Percentiles rank a stretch among this genome's conserved stretches.
phyloP scores from a whole-genome alignment of 2,113 vertebrate genomes.

The Dipodomys stephensi region DNA sequence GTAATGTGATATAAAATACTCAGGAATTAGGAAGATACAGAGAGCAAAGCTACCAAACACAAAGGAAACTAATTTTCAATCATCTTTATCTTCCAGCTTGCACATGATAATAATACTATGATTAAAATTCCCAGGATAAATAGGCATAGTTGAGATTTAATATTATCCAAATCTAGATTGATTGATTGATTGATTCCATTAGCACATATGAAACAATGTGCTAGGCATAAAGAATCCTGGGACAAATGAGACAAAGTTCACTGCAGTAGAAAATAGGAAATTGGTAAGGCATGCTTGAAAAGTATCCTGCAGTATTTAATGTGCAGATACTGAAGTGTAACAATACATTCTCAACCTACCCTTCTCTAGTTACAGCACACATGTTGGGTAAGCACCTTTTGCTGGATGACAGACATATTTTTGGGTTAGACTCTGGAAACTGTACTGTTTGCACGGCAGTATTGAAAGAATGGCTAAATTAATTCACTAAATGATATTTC shows the following conservation, averaged over 20 bases:
- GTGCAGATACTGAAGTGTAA: neutral
- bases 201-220: neutral
- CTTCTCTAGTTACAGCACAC: slow-evolving; percentile 15
- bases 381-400: neutral
- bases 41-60: neutral
- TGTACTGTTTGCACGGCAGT: neutral
- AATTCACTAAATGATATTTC: slow-evolving; percentile 10
- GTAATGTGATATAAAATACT: neutral
- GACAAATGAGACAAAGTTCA: neutral
- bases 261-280: neutral
- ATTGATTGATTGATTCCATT: neutral
- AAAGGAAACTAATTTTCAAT: slow-evolving; percentile 37
- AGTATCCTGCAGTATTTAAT: neutral
- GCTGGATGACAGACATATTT: neutral
- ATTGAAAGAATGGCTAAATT: neutral
- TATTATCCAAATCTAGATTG: neutral
- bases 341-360: neutral
- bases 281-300: neutral
- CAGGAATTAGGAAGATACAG: neutral
- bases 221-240: neutral
- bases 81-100: slow-evolving; percentile 3
- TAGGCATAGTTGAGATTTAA: neutral
- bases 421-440: neutral
- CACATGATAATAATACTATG: neutral
- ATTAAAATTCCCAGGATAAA: slow-evolving; percentile 32